phyloP scores from a whole-genome alignment of 2,888 invertebrate genomes.

The Gortyna flavago region DNA sequence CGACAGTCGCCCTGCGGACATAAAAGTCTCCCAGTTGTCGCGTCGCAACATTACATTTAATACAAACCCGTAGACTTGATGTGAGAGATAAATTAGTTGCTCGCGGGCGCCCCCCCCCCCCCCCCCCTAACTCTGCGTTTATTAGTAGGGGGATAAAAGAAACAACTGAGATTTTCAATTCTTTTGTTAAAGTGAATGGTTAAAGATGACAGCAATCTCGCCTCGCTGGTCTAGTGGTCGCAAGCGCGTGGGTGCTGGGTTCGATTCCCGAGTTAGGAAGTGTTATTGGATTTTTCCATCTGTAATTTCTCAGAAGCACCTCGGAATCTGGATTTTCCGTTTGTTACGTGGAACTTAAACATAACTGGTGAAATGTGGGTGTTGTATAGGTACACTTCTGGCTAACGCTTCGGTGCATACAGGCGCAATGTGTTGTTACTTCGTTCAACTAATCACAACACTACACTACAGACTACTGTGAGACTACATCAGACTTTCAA shows the following conservation, averaged over 20 bases:
- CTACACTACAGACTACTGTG: background rate
- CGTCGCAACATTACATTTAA: background rate
- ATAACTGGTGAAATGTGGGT: too few relatives aligned
- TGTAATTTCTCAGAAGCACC: background rate
- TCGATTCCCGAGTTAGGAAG: background rate
- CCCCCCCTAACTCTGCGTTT: background rate
- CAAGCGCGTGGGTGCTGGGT: background rate
- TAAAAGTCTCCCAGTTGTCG: too few relatives aligned
- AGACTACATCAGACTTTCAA: background rate
- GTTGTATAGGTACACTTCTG: too few relatives aligned
- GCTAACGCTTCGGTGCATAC: rapidly evolving
- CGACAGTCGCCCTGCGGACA: too few relatives aligned
- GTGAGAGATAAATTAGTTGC: background rate
- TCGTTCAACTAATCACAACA: background rate
- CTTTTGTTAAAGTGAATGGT: conserved; percentile 1
- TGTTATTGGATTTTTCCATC: background rate
- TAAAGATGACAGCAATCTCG: too few relatives aligned
- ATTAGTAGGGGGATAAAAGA: too few relatives aligned
- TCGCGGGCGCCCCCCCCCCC: background rate
- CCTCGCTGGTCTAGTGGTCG: background rate
- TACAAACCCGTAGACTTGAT: background rate
- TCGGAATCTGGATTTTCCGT: background rate
- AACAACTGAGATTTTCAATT: background rate
- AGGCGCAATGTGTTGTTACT: background rate
- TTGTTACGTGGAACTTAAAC: background rate